Evolutionary conservation across 2,113 vertebrate species (phyloP), one percentile per base, ranked within the genome.

Genomic region (Cynocephalus volans): DNA sequence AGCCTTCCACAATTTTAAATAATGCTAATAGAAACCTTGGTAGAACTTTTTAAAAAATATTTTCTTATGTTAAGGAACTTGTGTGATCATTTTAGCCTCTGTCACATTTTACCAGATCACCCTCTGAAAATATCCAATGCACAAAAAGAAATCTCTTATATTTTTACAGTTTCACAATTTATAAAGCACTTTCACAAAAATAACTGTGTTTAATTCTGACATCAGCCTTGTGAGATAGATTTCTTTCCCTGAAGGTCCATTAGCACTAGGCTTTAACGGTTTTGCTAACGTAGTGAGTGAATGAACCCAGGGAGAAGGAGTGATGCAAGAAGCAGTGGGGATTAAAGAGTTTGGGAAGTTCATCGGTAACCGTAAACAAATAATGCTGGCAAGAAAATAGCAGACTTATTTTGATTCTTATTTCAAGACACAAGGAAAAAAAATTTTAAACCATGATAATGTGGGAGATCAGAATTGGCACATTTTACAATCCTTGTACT

Each of bases 151-250:
- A 56, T 76, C 52, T 90, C 48, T 89, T 45, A 21, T 60, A 77
- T 82, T 75, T 91, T 79, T 58, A 90, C 6, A 45, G 21, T 48
- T 96, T 95, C 79, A 94, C 23, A 92, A 88, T 31, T 79, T 73
- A 70, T 33, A 90, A 82, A 70, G 18, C 15, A 76, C 12, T 79
- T 97, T 82, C 52, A 92, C 41, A 73, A 79, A 90, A 76, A 52
- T 85, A 86, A 52, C 10, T 56, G 81, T 36, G 65, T 69, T 97
- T 88, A 86, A 70, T 86, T 28, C 33, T 88, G 50, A 48, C 45
- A 69, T 72, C 19, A 56, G 41, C 87, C 60, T n/a, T 50, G 6
- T 62, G 69, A 82, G 54, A 50, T 67, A 60, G 56, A 54, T 64
- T 86, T 81, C 70, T 94, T 86, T 90, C 36, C 58, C 26, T 52